Evolutionary conservation across 2,113 vertebrate species (phyloP), one percentile per base, ranked within the genome.

Genomic region (Gavia stellata): DNA sequence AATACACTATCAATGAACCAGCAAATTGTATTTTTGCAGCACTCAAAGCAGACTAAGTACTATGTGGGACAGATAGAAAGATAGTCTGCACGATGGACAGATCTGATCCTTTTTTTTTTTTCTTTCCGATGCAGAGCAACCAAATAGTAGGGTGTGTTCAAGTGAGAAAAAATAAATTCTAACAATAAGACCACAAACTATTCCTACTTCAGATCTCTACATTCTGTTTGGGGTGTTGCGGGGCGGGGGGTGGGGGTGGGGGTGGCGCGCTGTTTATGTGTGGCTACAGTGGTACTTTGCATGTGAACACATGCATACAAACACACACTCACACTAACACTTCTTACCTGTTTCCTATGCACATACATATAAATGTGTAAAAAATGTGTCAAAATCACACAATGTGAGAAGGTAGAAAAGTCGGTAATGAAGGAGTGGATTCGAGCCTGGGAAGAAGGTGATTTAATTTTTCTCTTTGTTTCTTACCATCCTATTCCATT

Each of bases 21-120:
- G 36, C 4, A 96, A 96, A 93, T 70, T 77, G 40, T 36, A 82
- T 77, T 90, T 91, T 75, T 96, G 36, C 65, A 85, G 36, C 33
- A 62, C 25, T 23, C 14, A 61, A 75, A 90, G 61, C 29, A 89
- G 29, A 52, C 11, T 29, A 86, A 77, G 13, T 17, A 29, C 38
- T 61, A 0, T 68, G 21, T 50, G 55, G 40, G 52, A 67, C 24
- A 50, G 31, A 71, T 9, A 80, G 77, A 86, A 78, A 72, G 36
- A 34, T 14, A 71, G 28, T 59, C 20, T 77, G 28, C 33, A 59
- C 0, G 19, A 65, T 36, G 28, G 40, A 86, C 6, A 78, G 23
- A 49, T 28, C 4, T 65, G 29, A 50, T 45, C 9, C 28, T n/a
- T 33, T 36, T 47, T 47, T 29, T 31, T 34, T 29, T 20, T 31